Evolutionary conservation across 2,113 vertebrate species (phyloP).

Genomic region (Poeciliopsis turrubarensis): DNA sequence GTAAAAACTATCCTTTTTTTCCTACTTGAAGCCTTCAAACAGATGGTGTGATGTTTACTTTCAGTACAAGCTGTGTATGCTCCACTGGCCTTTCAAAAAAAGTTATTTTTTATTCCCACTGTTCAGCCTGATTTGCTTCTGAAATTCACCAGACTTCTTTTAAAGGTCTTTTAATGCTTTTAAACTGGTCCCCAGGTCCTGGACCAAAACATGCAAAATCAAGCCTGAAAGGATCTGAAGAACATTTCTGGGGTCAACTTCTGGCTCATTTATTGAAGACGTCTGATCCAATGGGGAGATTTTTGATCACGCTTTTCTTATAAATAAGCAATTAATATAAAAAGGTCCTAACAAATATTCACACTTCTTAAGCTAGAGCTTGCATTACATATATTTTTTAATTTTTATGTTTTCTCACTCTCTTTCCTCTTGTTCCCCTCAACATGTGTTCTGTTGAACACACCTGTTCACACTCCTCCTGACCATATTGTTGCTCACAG

Average conservation of each 20-base stretch:
- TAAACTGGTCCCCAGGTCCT: not conserved
- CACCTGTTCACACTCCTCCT: conserved; percentile 4
- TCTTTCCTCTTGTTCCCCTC: not conserved
- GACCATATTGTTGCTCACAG: conserved; percentile 43
- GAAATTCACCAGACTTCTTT: not conserved
- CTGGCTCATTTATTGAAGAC: not conserved
- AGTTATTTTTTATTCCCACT: not conserved
- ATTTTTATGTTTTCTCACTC: not conserved
- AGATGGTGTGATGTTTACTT: not conserved
- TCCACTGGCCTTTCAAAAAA: not conserved
- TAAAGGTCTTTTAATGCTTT: not conserved
- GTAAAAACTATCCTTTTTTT: not conserved
- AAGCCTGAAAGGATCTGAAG: not conserved
- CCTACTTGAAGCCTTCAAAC: not conserved
- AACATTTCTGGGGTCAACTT: not conserved
- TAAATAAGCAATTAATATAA: not conserved
- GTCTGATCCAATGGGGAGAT: not conserved
- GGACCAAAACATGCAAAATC: not conserved
- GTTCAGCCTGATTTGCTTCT: not conserved
- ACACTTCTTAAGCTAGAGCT: not conserved
- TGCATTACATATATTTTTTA: not conserved
- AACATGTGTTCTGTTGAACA: conserved; percentile 3
- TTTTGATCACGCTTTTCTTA: not conserved
- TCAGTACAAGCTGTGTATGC: not conserved
- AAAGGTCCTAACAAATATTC: not conserved